Base-by-base conservation (phyloP, 2,888 invertebrate species). In the Monoplex corrugatus region DNA sequence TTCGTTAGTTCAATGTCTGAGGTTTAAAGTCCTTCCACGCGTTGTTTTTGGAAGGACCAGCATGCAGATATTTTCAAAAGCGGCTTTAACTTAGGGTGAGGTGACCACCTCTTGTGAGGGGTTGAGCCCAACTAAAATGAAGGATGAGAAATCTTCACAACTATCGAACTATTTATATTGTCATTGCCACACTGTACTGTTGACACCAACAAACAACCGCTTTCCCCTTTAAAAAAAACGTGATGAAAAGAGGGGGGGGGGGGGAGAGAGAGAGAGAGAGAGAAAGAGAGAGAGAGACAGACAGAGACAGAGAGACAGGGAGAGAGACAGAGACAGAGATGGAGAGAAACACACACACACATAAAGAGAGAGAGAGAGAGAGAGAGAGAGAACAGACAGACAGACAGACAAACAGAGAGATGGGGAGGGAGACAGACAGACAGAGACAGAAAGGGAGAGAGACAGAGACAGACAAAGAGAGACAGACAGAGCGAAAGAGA, bases 341-440 rank as follows among this genome's bases (percentile, higher is more conserved):
- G 80, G 38, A 87, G 38, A 45, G 50, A 87, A 38, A 87, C 35
- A 80, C 50, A 87, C 28, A 87, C 40, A 75, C n/a, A 87, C 45
- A 78, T 19, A 63, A n/a, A 86, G 86, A 72, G 19, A 72, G 45
- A 85, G 5, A 85, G 85, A 35, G 85, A 85, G 40, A 50, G 85
- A 85, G 57, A 50, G 28, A n/a, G 82, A n/a, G n/a, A 83, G 2
- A 83, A 50, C 13, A 50, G 50, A 68, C 28, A 68, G 68, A 68
- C 28, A 68, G 68, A 68, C 19, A 68, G 68, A 68, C 28, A 68
- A n/a, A 68, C 28, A 75, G 8, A 35, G 75, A 32, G 35, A 35
- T 6, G 35, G 35, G 35, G 75, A 35, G 75, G 8, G 32, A 35
- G 32, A 68, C 32, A n/a, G 32, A 68, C 5, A 68, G 35, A 75